These are phyloP conservation scores for Pandemis heparana DNA, from an alignment of 2,888 invertebrate genomes.

Conservation along the genomic window DNA sequence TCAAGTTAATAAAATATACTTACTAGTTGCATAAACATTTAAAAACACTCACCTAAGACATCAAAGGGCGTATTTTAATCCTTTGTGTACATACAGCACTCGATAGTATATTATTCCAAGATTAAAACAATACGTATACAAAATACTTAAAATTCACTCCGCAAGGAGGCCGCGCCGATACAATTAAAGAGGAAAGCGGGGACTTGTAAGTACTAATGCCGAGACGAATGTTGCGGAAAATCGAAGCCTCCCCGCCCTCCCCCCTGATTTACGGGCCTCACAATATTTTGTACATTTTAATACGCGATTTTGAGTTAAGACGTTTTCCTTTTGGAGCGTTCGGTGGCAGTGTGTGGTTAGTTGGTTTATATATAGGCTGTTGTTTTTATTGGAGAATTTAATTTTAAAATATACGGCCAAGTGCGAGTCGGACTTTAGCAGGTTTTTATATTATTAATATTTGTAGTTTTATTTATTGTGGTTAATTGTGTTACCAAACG, in stretches of 20 bases:
- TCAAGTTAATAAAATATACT: no score
- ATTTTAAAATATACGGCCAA: no score
- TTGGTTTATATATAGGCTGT: no score
- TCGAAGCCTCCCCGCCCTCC: slow-evolving; percentile 77
- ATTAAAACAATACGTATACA: slow-evolving; percentile 25
- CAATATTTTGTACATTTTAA: slow-evolving; percentile 66
- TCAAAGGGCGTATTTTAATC: neutral
- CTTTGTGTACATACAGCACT: neutral
- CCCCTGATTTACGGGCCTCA: slow-evolving; percentile 77
- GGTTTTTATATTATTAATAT: no score
- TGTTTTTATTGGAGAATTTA: no score
- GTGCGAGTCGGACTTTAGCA: no score
- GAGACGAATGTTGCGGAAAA: slow-evolving; percentile 86
- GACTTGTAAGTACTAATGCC: slow-evolving; percentile 79
- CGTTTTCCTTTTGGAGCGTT: slow-evolving; percentile 35
- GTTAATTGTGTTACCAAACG: no score
- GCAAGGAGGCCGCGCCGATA: slow-evolving; percentile 65
- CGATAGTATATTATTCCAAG: neutral
- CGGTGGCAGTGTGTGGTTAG: neutral
- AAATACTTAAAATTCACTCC: slow-evolving; percentile 42
- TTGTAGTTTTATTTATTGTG: no score
- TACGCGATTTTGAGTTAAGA: slow-evolving; percentile 51
- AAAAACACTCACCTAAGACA: no score
- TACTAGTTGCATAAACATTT: no score
- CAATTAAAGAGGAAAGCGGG: slow-evolving; percentile 83